Conservation (phyloP, 2,888 invertebrate genomes). For the Cylloceria caligata region DNA sequence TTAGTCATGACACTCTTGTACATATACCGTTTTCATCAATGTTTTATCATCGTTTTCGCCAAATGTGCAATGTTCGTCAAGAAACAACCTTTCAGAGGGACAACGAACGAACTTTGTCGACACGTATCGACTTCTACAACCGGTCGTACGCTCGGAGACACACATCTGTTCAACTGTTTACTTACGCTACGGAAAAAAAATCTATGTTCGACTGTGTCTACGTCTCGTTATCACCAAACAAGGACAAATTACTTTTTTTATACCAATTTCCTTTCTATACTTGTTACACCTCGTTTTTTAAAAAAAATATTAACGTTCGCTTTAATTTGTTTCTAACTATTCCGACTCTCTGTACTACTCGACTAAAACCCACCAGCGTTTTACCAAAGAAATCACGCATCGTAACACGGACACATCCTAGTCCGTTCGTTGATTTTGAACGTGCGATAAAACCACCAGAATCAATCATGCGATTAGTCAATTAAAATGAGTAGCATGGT, state of each 20-base stretch:
- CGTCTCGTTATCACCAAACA: slow-evolving; percentile 47
- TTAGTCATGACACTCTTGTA: slow-evolving; percentile 65
- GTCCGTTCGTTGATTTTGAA: slow-evolving; percentile 46
- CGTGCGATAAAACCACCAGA: slow-evolving; percentile 55
- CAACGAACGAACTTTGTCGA: slow-evolving; percentile 70
- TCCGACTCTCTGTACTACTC: slow-evolving; percentile 49
- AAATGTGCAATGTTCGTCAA: slow-evolving; percentile 69
- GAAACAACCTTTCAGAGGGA: slow-evolving; percentile 75
- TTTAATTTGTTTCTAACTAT: slow-evolving; percentile 65
- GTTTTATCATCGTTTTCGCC: slow-evolving; percentile 49
- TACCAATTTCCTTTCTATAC: slow-evolving; percentile 37
- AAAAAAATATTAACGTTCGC: slow-evolving; percentile 60
- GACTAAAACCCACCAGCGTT: slow-evolving; percentile 57
- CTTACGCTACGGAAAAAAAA: slow-evolving; percentile 56
- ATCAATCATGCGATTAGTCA: slow-evolving; percentile 67
- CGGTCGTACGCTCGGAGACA: slow-evolving; percentile 69
- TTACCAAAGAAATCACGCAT: slow-evolving; percentile 54
- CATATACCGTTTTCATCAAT: slow-evolving; percentile 53
- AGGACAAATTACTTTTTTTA: slow-evolving; percentile 42
- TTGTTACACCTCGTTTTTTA: slow-evolving; percentile 42
- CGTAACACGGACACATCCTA: slow-evolving; percentile 52
- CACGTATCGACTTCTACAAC: slow-evolving; percentile 71
- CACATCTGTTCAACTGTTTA: slow-evolving; percentile 63
- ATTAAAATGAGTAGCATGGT: slow-evolving; percentile 75
- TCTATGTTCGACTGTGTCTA: slow-evolving; percentile 26